Percentiles rank a stretch among this genome's conserved stretches.
These are phyloP conservation scores for Norana najaformis DNA, from an alignment of 2,888 invertebrate genomes.

Conservation along the genomic window DNA sequence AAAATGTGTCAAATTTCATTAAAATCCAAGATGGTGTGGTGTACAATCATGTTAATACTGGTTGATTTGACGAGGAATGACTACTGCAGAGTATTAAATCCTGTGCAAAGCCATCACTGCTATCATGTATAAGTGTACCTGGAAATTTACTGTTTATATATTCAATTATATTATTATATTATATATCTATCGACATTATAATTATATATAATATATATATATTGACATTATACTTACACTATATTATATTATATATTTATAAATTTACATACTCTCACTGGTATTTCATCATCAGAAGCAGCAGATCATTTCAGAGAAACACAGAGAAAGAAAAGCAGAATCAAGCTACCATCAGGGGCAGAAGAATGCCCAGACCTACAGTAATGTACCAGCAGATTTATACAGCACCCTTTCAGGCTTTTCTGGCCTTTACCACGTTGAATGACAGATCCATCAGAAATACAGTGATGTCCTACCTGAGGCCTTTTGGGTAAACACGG, in stretches of 20 bases:
- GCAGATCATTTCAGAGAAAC: not conserved
- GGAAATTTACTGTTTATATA: too few species aligned
- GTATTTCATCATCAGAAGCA: not conserved
- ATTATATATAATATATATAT: too few species aligned
- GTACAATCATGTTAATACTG: too few species aligned
- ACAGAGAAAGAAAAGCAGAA: not conserved
- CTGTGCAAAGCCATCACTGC: not conserved
- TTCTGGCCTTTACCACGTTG: not conserved
- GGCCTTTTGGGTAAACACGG: conserved; percentile 78
- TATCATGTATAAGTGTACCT: not conserved
- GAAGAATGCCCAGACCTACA: not conserved
- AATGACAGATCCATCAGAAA: not conserved
- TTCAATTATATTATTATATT: too few species aligned
- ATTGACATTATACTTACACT: too few species aligned
- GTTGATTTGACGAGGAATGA: too few species aligned
- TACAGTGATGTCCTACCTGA: conserved; percentile 30
- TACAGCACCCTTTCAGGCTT: not conserved
- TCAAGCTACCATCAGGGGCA: not conserved
- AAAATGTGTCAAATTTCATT: too few species aligned
- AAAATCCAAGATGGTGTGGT: too few species aligned
- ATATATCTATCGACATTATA: too few species aligned
- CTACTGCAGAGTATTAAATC: not conserved
- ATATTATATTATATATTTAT: too few species aligned
- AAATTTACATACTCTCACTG: not conserved
- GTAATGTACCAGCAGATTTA: not conserved